Percentiles rank a stretch among this genome's conserved stretches.
Conservation (phyloP, 2,888 invertebrate species). For the Agrotis segetum region DNA sequence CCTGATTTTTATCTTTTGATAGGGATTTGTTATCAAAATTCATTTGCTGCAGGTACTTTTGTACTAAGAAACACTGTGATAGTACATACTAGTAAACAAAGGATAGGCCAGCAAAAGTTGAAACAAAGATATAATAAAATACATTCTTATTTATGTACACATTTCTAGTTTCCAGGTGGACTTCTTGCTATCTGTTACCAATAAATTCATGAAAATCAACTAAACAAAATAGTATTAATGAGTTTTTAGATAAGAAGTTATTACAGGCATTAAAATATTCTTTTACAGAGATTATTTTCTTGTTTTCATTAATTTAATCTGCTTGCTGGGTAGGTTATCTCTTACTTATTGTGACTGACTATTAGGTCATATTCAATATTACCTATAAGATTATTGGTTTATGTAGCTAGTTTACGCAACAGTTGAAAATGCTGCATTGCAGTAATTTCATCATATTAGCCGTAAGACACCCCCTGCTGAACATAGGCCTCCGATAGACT, state of each 20-base stretch:
- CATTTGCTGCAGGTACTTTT: neutral
- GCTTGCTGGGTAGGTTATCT: neutral
- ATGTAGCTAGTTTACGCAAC: neutral
- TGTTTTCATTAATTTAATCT: conserved; percentile 7
- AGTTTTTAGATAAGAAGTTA: conserved; percentile 6
- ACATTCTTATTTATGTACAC: neutral
- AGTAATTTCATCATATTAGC: neutral
- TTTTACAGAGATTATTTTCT: neutral
- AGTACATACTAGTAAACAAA: neutral
- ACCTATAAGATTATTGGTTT: neutral
- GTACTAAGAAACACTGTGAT: neutral
- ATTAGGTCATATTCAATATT: neutral
- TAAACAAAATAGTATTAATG: conserved; percentile 3
- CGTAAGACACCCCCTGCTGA: too few species aligned
- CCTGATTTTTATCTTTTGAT: neutral
- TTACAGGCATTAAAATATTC: neutral
- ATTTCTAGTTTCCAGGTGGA: too few species aligned
- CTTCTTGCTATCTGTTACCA: neutral
- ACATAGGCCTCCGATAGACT: too few species aligned
- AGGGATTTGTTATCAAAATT: neutral
- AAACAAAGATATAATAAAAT: neutral
- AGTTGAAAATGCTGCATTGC: neutral
- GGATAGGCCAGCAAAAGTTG: neutral
- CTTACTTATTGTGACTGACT: neutral
- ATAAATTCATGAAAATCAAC: neutral